phyloP scores from a whole-genome alignment of 2,797 vertebrate species.

The Rhyacichthys aspro region DNA sequence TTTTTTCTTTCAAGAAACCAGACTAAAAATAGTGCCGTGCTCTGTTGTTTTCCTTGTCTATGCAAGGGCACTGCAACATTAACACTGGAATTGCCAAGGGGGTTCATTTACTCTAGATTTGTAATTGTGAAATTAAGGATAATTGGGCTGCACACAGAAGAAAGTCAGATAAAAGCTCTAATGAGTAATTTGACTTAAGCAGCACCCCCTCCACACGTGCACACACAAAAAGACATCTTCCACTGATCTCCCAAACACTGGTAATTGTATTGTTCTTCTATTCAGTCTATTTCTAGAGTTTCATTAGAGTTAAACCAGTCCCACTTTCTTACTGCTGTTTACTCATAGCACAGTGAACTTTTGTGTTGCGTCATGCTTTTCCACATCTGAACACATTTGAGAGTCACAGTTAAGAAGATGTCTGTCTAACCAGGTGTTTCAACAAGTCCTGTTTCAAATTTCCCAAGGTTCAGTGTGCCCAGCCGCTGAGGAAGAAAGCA shows the following conservation, averaged over 20 bases:
- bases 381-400: constrained; percentile 60
- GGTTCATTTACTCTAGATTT: constrained; percentile 70
- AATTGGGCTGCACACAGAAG: constrained; percentile 73
- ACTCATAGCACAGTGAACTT: constrained; percentile 47
- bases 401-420: constrained; percentile 57
- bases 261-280: constrained; percentile 61
- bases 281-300: constrained; percentile 69
- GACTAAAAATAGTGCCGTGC: constrained; percentile 67
- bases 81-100: constrained; percentile 72
- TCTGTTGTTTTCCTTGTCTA: constrained; percentile 60
- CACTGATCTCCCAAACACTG: constrained; percentile 50
- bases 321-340: constrained; percentile 40
- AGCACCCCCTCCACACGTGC: constrained; percentile 38
- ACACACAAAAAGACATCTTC: constrained; percentile 40
- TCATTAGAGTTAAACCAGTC: constrained; percentile 58
- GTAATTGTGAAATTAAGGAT: constrained; percentile 78
- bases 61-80: constrained; percentile 71
- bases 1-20: constrained; percentile 41
- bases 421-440: constrained; percentile 71
- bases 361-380: constrained; percentile 58
- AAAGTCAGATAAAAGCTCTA: constrained; percentile 75
- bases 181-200: constrained; percentile 76
- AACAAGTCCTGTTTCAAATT: constrained; percentile 75
- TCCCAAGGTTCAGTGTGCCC: constrained; percentile 65
- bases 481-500: constrained; percentile 37